phyloP scores from a whole-genome alignment of 2,797 vertebrate species.

The Periparus ater region DNA sequence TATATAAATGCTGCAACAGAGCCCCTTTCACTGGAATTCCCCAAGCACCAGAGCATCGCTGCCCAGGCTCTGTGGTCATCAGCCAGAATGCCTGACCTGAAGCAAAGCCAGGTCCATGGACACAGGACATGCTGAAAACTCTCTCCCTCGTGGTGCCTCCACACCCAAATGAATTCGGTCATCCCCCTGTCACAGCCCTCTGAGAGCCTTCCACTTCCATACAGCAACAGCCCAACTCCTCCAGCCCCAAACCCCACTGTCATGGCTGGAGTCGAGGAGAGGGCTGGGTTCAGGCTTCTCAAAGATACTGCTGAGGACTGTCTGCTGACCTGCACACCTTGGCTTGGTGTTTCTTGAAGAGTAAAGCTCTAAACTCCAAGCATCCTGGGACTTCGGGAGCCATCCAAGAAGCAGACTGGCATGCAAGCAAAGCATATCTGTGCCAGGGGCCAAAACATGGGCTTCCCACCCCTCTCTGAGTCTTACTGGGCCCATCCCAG shows the following conservation, averaged over 20 bases:
- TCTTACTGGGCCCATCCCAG: background rate
- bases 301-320: background rate
- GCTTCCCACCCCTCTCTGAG: accelerated
- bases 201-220: background rate
- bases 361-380: background rate
- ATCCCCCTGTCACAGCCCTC: background rate
- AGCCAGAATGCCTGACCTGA: background rate
- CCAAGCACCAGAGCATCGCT: background rate
- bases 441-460: background rate
- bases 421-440: background rate
- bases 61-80: background rate
- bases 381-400: accelerated
- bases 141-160: background rate
- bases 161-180: accelerated
- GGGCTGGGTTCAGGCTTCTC: too few relatives aligned
- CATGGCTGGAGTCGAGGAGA: background rate
- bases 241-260: accelerated
- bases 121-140: background rate
- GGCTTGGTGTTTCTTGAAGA: background rate
- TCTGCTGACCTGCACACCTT: background rate
- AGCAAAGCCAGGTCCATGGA: background rate
- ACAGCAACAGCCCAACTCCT: background rate
- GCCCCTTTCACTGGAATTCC: too few relatives aligned
- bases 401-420: background rate
- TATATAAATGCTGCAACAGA: background rate